Conservation (phyloP, 1,140 invertebrate species). For the Liolophura sinensis region DNA sequence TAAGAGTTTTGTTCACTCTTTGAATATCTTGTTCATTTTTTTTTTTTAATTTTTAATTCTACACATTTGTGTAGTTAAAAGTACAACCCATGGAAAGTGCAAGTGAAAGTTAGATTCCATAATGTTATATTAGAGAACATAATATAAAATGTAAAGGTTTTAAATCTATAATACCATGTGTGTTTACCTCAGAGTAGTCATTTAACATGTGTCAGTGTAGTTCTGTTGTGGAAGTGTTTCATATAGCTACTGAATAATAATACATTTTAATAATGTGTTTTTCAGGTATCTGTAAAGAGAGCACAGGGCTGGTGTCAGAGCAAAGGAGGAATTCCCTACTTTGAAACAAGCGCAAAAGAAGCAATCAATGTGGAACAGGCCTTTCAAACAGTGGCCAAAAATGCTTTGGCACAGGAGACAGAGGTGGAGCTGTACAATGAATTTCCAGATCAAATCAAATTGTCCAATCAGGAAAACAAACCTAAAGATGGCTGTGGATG, state of each 20-base stretch:
- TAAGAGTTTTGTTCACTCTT: too few species aligned
- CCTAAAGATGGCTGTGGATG: slow-evolving; percentile 52
- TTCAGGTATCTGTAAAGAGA: slow-evolving; percentile 85
- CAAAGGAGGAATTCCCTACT: slow-evolving; percentile 99
- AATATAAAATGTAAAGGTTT: too few species aligned
- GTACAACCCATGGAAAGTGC: too few species aligned
- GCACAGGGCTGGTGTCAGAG: slow-evolving; percentile 98
- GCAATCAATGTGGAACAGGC: slow-evolving; percentile 97
- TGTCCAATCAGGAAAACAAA: slow-evolving; percentile 56
- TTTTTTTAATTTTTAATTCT: too few species aligned
- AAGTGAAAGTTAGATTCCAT: too few species aligned
- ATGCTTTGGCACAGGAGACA: slow-evolving; percentile 88
- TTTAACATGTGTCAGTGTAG: too few species aligned
- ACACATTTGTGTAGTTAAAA: too few species aligned
- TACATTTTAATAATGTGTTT: slow-evolving; percentile 15
- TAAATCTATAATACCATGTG: too few species aligned
- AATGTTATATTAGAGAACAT: too few species aligned
- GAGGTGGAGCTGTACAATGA: slow-evolving; percentile 94
- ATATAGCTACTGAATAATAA: background rate
- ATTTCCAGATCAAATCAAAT: slow-evolving; percentile 93
- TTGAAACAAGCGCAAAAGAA: slow-evolving; percentile 98
- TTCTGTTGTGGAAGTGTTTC: too few species aligned
- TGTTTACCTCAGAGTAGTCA: too few species aligned
- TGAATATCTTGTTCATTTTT: too few species aligned
- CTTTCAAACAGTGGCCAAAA: slow-evolving; percentile 96